Base-by-base conservation (phyloP, 2,888 invertebrate species). In the Agrilus biguttatus region DNA sequence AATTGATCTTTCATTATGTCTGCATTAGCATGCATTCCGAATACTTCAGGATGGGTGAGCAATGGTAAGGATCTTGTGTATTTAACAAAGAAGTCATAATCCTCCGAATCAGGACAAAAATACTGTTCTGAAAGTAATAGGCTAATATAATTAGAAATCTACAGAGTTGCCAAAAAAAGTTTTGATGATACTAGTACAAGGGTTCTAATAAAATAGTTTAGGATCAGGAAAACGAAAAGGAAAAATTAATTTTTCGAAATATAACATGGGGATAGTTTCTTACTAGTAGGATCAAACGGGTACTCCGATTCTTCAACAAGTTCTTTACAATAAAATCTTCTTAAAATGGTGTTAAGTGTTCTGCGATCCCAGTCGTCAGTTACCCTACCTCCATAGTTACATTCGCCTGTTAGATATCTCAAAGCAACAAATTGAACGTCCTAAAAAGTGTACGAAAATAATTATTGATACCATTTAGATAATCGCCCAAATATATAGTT, bases 291-390 rank as follows among this genome's bases (percentile, higher is more conserved):
- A 52, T 87, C 87, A 48, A 88, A 74, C 36, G 74, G 70, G 55
- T 82, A 83, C 35, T 75, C 69, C 1, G 71, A 70, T 36, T 75
- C 67, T 40, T 74, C 71, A 5, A 90, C 71, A 7, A 87, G 71
- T 34, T 68, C 70, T 7, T 75, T 71, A 57, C 79, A 82, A 65
- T 89, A 93, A 65, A 85, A 93, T 56, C 81, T 81, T 43, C 64
- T 67, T 33, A 95, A 69, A 46, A 93, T 82, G 0, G 92, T 91
- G 55, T 77, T 79, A 40, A 95, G 73, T 14, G 83, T 83, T 41
- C 93, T 74, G 14, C 93, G 73, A 68, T 96, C 95, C 90, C 92
- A 92, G 61, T 91, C 89, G 60, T 95, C 95, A 0, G 93, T 95
- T 3, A 96, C 93, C 46, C 92, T 77, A 0, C 95, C 95, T 7